Conservation (phyloP, 2,888 invertebrate species). For the Ormyrus nitidulus region DNA sequence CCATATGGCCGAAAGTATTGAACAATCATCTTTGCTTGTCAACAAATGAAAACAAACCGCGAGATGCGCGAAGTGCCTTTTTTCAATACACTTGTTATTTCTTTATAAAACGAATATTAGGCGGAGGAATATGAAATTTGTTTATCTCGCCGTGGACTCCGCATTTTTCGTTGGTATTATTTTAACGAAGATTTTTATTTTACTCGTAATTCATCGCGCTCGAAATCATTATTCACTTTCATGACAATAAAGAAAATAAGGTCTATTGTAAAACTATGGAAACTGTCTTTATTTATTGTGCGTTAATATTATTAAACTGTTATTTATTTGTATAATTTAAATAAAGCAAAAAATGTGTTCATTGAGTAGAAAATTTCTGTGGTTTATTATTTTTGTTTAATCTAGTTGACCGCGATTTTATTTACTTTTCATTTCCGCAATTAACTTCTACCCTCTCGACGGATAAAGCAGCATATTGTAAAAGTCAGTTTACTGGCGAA, state of each 20-base stretch:
- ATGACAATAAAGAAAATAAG: conserved; percentile 49
- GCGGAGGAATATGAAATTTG: conserved; percentile 17
- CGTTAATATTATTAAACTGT: conserved; percentile 46
- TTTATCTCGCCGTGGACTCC: conserved; percentile 36
- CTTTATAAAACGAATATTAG: conserved; percentile 44
- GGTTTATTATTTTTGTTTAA: conserved; percentile 35
- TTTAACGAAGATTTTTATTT: conserved; percentile 22
- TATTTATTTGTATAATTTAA: conserved; percentile 51
- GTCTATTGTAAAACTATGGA: conserved; percentile 48
- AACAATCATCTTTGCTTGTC: conserved; percentile 52
- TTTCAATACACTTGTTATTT: conserved; percentile 54
- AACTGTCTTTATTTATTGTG: conserved; percentile 36
- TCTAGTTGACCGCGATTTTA: conserved; percentile 23
- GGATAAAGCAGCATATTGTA: conserved; percentile 51
- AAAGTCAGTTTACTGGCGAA: conserved; percentile 15
- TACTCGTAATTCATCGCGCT: conserved; percentile 31
- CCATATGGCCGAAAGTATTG: conserved; percentile 47
- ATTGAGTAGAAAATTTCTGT: conserved; percentile 44
- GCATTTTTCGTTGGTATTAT: conserved; percentile 29
- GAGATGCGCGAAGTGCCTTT: conserved; percentile 62
- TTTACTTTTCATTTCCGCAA: conserved; percentile 41
- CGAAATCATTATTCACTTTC: conserved; percentile 51
- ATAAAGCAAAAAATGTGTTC: conserved; percentile 45
- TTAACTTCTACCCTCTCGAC: conserved; percentile 50
- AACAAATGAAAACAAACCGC: conserved; percentile 50